Conservation (phyloP, 1,140 invertebrate genomes). For the Gonioctena quinquepunctata region DNA sequence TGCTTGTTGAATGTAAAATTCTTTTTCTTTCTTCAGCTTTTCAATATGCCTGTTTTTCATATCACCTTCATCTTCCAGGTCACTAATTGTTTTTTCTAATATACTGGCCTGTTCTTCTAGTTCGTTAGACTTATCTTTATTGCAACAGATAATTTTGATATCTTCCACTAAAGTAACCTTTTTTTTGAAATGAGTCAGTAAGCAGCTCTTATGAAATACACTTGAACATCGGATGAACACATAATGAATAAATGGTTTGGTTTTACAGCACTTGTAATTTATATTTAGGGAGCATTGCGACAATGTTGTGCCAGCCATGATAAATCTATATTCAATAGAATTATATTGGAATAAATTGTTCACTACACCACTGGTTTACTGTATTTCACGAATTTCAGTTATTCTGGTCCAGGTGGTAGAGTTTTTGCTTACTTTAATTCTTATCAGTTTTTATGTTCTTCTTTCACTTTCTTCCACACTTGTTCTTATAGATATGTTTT, state of each 20-base stretch:
- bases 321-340: too few species aligned
- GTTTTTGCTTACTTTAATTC: too few species aligned
- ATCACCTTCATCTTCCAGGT: not conserved
- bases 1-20: not conserved
- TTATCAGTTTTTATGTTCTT: too few species aligned
- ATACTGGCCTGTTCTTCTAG: not conserved
- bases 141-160: not conserved
- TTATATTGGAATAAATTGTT: too few species aligned
- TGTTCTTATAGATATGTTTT: too few species aligned
- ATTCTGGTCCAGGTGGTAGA: too few species aligned
- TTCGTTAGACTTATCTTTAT: not conserved
- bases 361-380: too few species aligned
- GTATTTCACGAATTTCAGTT: too few species aligned
- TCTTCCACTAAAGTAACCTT: not conserved
- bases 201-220: slow-evolving; percentile 1
- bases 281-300: not conserved
- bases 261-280: not conserved
- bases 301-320: too few species aligned
- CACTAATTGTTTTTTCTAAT: not conserved
- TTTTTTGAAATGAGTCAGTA: not conserved
- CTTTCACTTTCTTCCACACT: too few species aligned
- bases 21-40: not conserved
- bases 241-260: not conserved
- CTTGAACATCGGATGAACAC: not conserved
- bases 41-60: not conserved